These are phyloP conservation scores for Gnathonemus echidnorhynchus DNA, from an alignment of 2,113 vertebrate genomes.

Conservation along the genomic window DNA sequence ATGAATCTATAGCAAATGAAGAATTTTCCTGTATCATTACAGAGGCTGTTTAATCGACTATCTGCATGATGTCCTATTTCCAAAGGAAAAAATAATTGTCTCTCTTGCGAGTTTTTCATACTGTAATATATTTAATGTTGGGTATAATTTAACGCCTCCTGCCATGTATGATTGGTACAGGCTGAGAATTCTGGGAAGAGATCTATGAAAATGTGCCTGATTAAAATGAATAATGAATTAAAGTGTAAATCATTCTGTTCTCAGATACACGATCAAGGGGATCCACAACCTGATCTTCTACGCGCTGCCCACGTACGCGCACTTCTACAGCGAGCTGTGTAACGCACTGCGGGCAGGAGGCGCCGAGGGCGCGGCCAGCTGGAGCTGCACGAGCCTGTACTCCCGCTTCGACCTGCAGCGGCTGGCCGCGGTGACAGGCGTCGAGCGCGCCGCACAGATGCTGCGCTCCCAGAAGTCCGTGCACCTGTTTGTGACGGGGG, in stretches of 20 bases:
- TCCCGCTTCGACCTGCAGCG: constrained; percentile 83
- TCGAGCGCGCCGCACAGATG: constrained; percentile 87
- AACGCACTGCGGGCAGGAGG: constrained; percentile 78
- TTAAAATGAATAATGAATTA: neutral
- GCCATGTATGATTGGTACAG: neutral
- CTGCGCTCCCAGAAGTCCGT: constrained; percentile 78
- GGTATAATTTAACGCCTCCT: neutral
- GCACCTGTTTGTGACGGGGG: constrained; percentile 91
- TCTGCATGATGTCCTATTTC: neutral
- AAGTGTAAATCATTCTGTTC: neutral
- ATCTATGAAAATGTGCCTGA: neutral
- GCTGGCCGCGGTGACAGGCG: constrained; percentile 74
- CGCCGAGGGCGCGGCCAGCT: constrained; percentile 65
- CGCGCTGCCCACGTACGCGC: constrained; percentile 80
- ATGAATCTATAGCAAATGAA: neutral
- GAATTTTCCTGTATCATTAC: neutral
- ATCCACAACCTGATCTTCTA: constrained; percentile 92
- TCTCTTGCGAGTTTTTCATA: neutral
- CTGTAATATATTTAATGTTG: neutral
- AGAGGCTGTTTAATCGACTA: neutral
- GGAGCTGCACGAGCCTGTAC: constrained; percentile 88
- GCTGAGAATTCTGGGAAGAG: neutral
- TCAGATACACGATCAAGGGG: constrained; percentile 83
- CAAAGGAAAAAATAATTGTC: neutral
- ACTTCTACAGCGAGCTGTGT: constrained; percentile 95